A percentile compares a stretch with the other conserved stretches of the same genome.
These are phyloP conservation scores for Galaxias olidus DNA, from an alignment of 2,797 vertebrate genomes.

Conservation along the genomic window DNA sequence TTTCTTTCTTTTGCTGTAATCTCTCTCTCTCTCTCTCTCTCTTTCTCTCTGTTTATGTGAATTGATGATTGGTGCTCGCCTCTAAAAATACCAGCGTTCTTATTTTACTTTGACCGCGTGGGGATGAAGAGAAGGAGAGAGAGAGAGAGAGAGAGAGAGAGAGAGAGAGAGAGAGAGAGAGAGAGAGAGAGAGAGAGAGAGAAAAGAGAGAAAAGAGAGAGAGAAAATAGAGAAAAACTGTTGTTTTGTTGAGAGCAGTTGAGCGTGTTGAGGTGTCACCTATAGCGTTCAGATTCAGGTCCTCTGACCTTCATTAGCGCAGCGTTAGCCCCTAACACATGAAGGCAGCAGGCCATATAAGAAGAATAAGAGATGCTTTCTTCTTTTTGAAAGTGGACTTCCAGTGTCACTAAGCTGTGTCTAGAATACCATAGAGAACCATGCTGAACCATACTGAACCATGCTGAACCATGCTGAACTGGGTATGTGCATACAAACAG, in stretches of 20 bases:
- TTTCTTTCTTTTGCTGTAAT: background rate
- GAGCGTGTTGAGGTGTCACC: slow-evolving; percentile 45
- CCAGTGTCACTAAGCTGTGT: no score
- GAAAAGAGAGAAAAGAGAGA: background rate
- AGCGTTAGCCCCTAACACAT: no score
- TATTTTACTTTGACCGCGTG: slow-evolving; percentile 4
- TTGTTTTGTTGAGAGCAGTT: slow-evolving; percentile 63
- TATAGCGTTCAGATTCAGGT: slow-evolving; percentile 30
- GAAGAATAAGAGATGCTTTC: no score
- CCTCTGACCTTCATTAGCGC: slow-evolving; percentile 46
- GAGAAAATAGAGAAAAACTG: slow-evolving; percentile 14
- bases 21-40: slow-evolving; percentile 1
- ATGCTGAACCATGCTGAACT: no score
- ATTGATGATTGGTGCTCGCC: slow-evolving; percentile 9
- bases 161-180: no score
- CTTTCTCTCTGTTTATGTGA: slow-evolving; percentile 10
- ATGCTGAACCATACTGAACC: no score
- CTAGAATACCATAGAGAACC: no score
- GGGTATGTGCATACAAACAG: no score
- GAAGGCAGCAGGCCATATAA: no score
- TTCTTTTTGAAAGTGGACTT: no score
- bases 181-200: no score
- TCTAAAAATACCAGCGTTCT: slow-evolving; percentile 11
- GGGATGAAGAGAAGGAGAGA: background rate
- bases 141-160: no score